Evolutionary conservation across 2,113 vertebrate genomes (phyloP).

Genomic region (Tenrec ecaudatus): DNA sequence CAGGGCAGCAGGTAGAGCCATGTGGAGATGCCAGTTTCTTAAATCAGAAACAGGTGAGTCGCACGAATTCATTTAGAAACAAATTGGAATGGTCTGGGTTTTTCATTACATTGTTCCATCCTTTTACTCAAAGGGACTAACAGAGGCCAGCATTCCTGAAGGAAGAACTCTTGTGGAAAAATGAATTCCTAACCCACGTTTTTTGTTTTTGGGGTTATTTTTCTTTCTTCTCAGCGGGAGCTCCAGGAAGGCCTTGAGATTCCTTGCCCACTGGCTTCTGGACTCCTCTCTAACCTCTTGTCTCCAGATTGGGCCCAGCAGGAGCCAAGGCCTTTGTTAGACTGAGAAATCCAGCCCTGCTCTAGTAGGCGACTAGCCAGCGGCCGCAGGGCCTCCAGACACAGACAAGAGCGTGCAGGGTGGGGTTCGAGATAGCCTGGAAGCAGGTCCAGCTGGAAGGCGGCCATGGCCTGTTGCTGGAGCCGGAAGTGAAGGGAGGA

Average conservation of each 20-base stretch:
- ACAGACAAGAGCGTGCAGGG: slow-evolving; percentile 49
- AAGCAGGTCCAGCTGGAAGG: slow-evolving; percentile 66
- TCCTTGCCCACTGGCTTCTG: slow-evolving; percentile 21
- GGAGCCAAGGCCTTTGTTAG: background rate
- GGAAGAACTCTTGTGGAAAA: slow-evolving; percentile 16
- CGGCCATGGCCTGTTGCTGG: slow-evolving; percentile 54
- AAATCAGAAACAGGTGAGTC: background rate
- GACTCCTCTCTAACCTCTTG: slow-evolving; percentile 4
- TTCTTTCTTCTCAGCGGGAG: background rate
- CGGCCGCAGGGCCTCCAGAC: slow-evolving; percentile 26
- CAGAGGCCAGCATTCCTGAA: slow-evolving; percentile 29
- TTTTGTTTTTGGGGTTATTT: too few species aligned
- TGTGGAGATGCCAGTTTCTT: background rate
- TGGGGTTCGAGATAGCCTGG: slow-evolving; percentile 49
- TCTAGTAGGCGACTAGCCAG: slow-evolving; percentile 63
- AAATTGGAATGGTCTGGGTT: background rate
- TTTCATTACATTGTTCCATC: background rate
- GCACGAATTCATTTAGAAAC: background rate
- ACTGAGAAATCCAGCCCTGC: slow-evolving; percentile 49
- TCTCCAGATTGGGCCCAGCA: background rate
- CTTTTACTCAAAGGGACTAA: slow-evolving; percentile 23
- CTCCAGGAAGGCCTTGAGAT: slow-evolving; percentile 2
- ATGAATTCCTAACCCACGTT: background rate
- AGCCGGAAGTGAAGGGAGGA: slow-evolving; percentile 58
- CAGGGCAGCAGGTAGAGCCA: background rate